phyloP scores from a whole-genome alignment of 2,797 vertebrate genomes.

The Melanotaenia parkinsoni region DNA sequence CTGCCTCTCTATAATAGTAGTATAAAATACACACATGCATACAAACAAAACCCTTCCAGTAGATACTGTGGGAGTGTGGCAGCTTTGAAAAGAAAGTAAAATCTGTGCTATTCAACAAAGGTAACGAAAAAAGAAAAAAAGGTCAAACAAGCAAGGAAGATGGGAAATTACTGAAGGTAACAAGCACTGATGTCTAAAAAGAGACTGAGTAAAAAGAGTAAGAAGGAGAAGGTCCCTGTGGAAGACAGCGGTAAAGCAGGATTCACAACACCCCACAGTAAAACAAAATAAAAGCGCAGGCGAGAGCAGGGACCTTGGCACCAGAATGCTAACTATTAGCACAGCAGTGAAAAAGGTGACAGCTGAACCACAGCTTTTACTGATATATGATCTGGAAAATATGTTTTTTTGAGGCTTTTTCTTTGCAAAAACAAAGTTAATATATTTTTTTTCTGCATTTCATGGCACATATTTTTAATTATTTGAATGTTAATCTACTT shows the following conservation, averaged over 20 bases:
- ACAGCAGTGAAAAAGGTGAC: conserved; percentile 8
- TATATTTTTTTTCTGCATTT: background rate
- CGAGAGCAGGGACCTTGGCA: conserved; percentile 27
- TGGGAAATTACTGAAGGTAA: conserved; percentile 43
- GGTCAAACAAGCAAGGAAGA: conserved; percentile 16
- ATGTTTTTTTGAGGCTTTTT: background rate
- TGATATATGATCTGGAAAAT: background rate
- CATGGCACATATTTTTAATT: background rate
- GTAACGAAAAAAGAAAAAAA: conserved; percentile 13
- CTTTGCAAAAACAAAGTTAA: background rate
- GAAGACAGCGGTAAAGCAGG: conserved; percentile 10
- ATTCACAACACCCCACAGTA: conserved; percentile 21
- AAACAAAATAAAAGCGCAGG: conserved; percentile 20
- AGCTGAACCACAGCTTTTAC: background rate
- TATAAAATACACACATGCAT: conserved; percentile 5
- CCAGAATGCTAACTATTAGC: background rate
- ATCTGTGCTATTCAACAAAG: conserved; percentile 6
- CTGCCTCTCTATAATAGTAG: conserved; percentile 11
- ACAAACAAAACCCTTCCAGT: conserved; percentile 7
- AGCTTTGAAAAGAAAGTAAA: conserved; percentile 10
- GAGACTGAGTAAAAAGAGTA: background rate
- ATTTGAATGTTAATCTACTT: background rate
- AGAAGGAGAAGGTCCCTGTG: conserved; percentile 4
- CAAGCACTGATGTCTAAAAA: conserved; percentile 24
- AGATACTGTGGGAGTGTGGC: background rate